Evolutionary conservation across 2,888 invertebrate genomes (phyloP), one percentile per base, ranked within the genome.

Genomic region (Belgica antarctica): DNA sequence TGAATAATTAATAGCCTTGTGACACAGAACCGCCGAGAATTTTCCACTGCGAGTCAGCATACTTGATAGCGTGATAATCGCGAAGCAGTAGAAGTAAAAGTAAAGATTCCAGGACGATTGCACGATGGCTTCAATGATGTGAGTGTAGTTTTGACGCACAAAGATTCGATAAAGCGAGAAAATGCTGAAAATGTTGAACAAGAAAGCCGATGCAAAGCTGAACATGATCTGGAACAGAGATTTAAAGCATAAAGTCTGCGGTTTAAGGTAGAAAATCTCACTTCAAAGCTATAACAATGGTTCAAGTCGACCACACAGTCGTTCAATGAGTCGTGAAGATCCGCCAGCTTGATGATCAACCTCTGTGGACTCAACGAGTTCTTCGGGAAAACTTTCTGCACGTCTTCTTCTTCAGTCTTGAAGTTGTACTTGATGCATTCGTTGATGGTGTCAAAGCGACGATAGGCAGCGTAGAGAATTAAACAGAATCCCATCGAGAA

Each of bases 1-100:
- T 12, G n/a, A 5, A 41, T 70, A 70, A 70, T 70, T 70, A 5
- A 70, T 47, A n/a, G 70, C 70, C 12, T 70, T 70, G 36, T 70
- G 70, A 34, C 59, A 57, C 17, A 70, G 10, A 2, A 70, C 70
- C 7, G 70, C 70, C n/a, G 70, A 27, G 27, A 34, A 70, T 22
- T 70, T 70, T 61, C 70, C 70, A 19, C 59, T 61, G 5, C 70
- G 31, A 15, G 70, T 70, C 17, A 46, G n/a, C 27, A 70, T 25
- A 46, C 70, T 70, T 10, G 24, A 57, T 8, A 70, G 27, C 7
- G 61, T 31, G 5, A 70, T 61, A 3, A 61, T 61, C 1, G 7
- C 15, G 1, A 70, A 24, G 12, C 25, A 17, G 25, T 27, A 70
- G 7, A 61, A 10, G 2, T 59, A 19, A 24, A 41, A 61, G 15